phyloP scores from a whole-genome alignment of 1,140 invertebrate genomes.

The Heliconius hermathena region DNA sequence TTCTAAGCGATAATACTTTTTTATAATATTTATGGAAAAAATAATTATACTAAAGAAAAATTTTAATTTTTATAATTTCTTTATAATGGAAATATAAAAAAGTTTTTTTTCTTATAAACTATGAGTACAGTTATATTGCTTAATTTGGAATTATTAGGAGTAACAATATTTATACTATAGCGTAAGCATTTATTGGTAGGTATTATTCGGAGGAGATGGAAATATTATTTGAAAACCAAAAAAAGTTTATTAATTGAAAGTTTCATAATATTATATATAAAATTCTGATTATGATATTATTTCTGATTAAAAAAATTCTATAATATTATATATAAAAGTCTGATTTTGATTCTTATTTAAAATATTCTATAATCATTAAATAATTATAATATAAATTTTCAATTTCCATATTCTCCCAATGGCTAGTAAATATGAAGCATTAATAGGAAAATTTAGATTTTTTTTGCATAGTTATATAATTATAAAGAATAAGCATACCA shows the following conservation, averaged over 20 bases:
- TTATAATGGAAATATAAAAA: slow-evolving; percentile 11
- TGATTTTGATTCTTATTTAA: not conserved
- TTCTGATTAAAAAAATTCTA: not conserved
- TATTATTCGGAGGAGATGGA: slow-evolving; percentile 38
- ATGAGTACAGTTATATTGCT: slow-evolving; percentile 70
- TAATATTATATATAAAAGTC: slow-evolving; percentile 9
- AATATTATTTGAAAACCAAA: slow-evolving; percentile 13
- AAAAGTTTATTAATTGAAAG: not conserved
- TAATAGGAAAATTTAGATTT: slow-evolving; percentile 73
- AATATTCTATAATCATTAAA: not conserved
- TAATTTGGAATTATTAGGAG: slow-evolving; percentile 58
- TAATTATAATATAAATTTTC: not conserved
- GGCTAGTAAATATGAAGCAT: slow-evolving; percentile 49
- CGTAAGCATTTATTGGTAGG: slow-evolving; percentile 51
- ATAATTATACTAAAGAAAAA: not conserved
- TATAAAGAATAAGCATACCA: slow-evolving; percentile 76
- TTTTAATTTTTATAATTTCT: not conserved
- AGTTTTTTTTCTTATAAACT: slow-evolving; percentile 47
- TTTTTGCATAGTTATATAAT: slow-evolving; percentile 56
- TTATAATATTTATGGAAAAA: slow-evolving; percentile 21
- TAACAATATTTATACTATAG: slow-evolving; percentile 51
- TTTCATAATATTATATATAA: slow-evolving; percentile 10
- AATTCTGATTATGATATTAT: not conserved
- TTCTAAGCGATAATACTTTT: slow-evolving; percentile 40
- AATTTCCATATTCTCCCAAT: slow-evolving; percentile 51